phyloP scores from a whole-genome alignment of 2,888 invertebrate species.

The Drosophila paracracens region DNA sequence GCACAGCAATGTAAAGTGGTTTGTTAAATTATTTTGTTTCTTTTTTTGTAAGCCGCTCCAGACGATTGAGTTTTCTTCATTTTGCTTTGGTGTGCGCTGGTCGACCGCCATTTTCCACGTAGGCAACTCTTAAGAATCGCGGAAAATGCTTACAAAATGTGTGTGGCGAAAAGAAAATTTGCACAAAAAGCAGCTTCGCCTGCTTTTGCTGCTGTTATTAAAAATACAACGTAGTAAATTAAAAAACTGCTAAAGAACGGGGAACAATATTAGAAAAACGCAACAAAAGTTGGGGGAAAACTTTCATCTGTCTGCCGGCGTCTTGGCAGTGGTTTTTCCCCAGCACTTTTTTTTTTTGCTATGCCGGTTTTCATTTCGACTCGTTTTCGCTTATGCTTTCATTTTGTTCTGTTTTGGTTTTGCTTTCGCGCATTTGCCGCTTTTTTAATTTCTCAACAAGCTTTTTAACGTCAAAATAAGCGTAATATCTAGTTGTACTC shows the following conservation, averaged over 20 bases:
- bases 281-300: conserved; percentile 53
- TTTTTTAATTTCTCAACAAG: conserved; percentile 76
- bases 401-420: conserved; percentile 25
- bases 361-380: neutral
- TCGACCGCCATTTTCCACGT: conserved; percentile 67
- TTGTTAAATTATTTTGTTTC: conserved; percentile 29
- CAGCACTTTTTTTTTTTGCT: conserved; percentile 2
- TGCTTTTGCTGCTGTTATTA: conserved; percentile 52
- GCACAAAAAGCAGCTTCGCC: conserved; percentile 27
- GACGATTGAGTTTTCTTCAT: conserved; percentile 76
- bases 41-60: conserved; percentile 36
- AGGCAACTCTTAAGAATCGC: conserved; percentile 57
- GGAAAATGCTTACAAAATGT: conserved; percentile 46
- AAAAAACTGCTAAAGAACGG: conserved; percentile 47
- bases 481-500: conserved; percentile 71
- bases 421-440: conserved; percentile 62
- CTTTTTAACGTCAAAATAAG: conserved; percentile 77
- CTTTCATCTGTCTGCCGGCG: conserved; percentile 35
- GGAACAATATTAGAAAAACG: conserved; percentile 55
- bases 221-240: conserved; percentile 71
- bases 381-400: conserved; percentile 28
- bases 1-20: conserved; percentile 60
- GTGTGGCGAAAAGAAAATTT: conserved; percentile 42
- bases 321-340: conserved; percentile 57
- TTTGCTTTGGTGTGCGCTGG: conserved; percentile 47